Base-by-base conservation (phyloP, 2,113 vertebrate species). In the Peromyscus californicus region DNA sequence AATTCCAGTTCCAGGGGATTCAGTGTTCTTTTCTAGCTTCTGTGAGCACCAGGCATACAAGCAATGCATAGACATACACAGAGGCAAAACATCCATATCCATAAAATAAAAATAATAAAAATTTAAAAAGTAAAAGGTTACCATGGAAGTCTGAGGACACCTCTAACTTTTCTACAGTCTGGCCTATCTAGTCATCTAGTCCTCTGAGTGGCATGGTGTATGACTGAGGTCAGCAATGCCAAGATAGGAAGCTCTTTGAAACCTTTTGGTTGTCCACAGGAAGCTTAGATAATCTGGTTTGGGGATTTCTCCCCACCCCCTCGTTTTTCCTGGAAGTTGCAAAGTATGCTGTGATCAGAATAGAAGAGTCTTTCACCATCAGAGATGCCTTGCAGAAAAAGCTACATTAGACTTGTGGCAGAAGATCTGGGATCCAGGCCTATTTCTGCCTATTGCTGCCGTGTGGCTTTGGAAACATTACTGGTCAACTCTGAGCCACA, bases 351-450 rank as follows among this genome's bases (percentile, higher is more conserved):
- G 2, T 29, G 39, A 83, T 0, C 26, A 54, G 67, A 96, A 84
- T 6, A 59, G 16, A 74, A 69, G 57, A 36, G 22, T 42, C 61
- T 91, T 21, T 69, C 8, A 84, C 42, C 65, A 88, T 59, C 74
- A 12, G 48, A 5, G 59, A 83, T 82, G 12, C 36, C 39, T 10
- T 3, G 0, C n/a, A n/a, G 76, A 83, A 92, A 91, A 48, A 69
- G 45, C 0, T 83, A 67, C 65, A 72, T 10, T 65, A 13, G 42
- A 61, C 61, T 79, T n/a, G 36, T 57, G 39, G 61, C 0, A 83
- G n/a, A 87, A 85, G n/a, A 89, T 51, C 74, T 45, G 9, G 54
- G 42, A 61, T 90, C 94, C 76, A 96, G 48, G n/a, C 22, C 42
- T 51, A 17, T 29, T 16, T 70, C 83, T 76, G 76, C 16, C 89